Conservation (phyloP, 2,113 vertebrate species). For the Progne subis region DNA sequence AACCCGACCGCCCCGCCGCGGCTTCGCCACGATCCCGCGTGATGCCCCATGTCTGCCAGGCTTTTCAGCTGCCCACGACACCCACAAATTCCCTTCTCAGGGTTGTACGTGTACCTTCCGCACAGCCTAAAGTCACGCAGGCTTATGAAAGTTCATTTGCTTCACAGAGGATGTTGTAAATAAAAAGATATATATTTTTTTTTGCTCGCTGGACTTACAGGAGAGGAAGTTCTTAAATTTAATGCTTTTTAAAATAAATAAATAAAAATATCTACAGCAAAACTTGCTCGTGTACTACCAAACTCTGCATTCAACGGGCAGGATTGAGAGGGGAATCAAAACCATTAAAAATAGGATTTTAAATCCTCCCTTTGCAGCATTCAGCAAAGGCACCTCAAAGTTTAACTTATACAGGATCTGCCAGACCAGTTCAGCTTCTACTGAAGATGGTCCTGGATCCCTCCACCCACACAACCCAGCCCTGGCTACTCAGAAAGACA, state of each 20-base stretch:
- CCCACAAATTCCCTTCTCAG: not conserved
- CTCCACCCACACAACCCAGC: not conserved
- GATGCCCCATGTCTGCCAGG: constrained; percentile 61
- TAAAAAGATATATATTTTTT: not conserved
- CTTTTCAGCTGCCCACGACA: not conserved
- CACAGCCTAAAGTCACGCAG: constrained; percentile 20
- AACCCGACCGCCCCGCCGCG: constrained; percentile 8
- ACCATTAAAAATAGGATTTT: not conserved
- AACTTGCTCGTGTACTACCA: not conserved
- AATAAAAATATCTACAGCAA: not conserved
- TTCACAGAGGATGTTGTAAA: not conserved
- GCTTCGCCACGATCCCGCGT: constrained; percentile 19
- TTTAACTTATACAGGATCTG: not conserved
- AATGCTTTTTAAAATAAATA: rapidly evolving
- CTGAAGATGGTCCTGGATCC: not conserved
- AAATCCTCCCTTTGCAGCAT: not conserved
- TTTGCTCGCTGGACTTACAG: not conserved
- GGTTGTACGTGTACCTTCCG: not conserved
- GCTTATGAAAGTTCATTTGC: not conserved
- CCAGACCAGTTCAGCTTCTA: not conserved
- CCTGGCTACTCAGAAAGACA: not conserved
- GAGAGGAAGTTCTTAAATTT: not conserved
- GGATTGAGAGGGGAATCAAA: rapidly evolving
- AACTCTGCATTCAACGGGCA: not conserved
- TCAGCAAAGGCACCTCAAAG: not conserved